Conservation (phyloP, 2,113 vertebrate species). For the Lutjanus erythropterus region DNA sequence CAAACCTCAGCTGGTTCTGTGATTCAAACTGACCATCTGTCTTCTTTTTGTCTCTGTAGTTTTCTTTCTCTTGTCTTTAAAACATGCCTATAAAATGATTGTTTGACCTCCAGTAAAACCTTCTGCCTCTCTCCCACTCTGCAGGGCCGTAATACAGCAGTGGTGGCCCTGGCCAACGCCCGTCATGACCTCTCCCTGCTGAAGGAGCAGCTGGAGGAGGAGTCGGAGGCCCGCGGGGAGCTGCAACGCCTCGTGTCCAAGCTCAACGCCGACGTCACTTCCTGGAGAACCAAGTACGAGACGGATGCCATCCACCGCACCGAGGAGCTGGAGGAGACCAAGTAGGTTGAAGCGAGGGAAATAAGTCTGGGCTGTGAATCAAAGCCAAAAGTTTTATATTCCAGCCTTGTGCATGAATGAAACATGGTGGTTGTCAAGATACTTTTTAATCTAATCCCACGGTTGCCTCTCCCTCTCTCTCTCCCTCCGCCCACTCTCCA, state of each 20-base stretch:
- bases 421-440: neutral
- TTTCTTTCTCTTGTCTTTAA: neutral
- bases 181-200: conserved; percentile 76
- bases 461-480: neutral
- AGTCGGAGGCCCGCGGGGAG: conserved; percentile 80
- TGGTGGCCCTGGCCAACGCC: conserved; percentile 76
- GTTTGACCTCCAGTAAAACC: no score
- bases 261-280: conserved; percentile 80
- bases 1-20: no score
- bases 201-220: conserved; percentile 83
- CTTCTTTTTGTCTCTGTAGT: neutral
- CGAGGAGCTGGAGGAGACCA: conserved; percentile 85
- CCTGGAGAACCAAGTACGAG: conserved; percentile 84
- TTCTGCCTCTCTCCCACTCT: no score
- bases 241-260: conserved; percentile 82
- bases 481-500: conserved; percentile 26
- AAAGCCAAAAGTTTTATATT: neutral
- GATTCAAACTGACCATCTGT: neutral
- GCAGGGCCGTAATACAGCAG: conserved; percentile 66
- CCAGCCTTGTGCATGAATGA: neutral
- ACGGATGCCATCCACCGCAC: conserved; percentile 80
- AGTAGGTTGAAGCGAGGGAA: conserved; percentile 60
- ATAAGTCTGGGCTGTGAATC: no score
- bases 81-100: neutral
- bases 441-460: conserved; percentile 30